These are phyloP conservation scores for Pseudoatta argentina DNA, from an alignment of 1,140 invertebrate genomes.

Conservation along the genomic window DNA sequence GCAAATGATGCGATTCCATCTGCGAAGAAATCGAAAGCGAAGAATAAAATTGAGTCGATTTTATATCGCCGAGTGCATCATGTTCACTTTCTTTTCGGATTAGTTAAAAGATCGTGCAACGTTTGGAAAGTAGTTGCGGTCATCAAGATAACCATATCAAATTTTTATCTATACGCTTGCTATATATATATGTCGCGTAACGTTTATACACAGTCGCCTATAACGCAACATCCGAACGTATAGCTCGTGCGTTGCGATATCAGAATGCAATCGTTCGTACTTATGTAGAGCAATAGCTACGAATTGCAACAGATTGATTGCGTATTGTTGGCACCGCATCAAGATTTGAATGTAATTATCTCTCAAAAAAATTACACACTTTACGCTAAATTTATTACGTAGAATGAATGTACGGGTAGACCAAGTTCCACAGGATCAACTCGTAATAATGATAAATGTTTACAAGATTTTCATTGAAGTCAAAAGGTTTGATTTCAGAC, in stretches of 20 bases:
- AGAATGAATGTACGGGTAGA: not conserved
- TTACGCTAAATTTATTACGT: not conserved
- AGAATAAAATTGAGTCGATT: slow-evolving; percentile 11
- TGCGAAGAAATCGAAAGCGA: not conserved
- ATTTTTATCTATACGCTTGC: slow-evolving; percentile 37
- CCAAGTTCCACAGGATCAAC: not conserved
- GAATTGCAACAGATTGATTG: not conserved
- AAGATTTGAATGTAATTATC: not conserved
- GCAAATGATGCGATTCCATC: slow-evolving; percentile 13
- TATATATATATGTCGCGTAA: not conserved
- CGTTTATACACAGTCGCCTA: not conserved
- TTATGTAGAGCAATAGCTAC: not conserved
- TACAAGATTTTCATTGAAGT: slow-evolving; percentile 14
- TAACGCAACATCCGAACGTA: slow-evolving; percentile 31
- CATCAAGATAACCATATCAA: slow-evolving; percentile 14
- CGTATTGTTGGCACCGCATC: not conserved
- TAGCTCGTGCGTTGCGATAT: slow-evolving; percentile 17
- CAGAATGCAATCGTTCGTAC: not conserved
- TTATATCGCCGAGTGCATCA: not conserved
- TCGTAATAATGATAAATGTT: not conserved
- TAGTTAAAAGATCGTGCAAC: slow-evolving; percentile 1
- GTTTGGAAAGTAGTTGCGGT: slow-evolving; percentile 62
- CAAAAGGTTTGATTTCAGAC: not conserved
- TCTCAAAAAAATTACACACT: not conserved
- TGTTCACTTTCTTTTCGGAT: slow-evolving; percentile 57